Evolutionary conservation across 2,113 vertebrate species (phyloP), one percentile per base, ranked within the genome.

Genomic region (Amazona vittata): DNA sequence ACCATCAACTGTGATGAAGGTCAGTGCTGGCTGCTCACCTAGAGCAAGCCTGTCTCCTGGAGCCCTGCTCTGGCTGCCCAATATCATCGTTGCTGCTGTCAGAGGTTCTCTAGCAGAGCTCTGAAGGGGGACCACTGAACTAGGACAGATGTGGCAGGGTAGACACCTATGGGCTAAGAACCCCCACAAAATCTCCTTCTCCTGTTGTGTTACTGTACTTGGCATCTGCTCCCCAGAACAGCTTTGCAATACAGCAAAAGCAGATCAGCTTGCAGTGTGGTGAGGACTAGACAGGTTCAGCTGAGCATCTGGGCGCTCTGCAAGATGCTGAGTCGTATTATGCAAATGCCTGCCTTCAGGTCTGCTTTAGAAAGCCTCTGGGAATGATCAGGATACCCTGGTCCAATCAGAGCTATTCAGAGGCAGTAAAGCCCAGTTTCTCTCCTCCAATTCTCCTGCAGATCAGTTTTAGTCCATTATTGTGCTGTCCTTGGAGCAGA

Each of bases 231-330:
- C 35, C 64, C 59, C 71, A 68, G 70, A 33, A 53, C 28, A 79
- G 63, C 71, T 73, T 9, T 86, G 79, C 46, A 37, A 2, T 4
- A 10, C 9, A 67, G 67, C 74, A 87, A 37, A 12, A 82, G 37
- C 69, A 81, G 53, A 37, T 6, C 74, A 35, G 47, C 46, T n/a
- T 4, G 24, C 4, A 28, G 59, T 33, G 55, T 67, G 59, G 47
- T 29, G 74, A 47, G 63, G 88, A 39, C 49, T 29, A 57, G 37
- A 37, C 0, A 0, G 6, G 20, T 39, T 43, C 70, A 85, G 0
- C 62, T 28, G 78, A 73, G 84, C 29, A 43, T 29, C 49, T 63
- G 82, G 50, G 59, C 6, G 15, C 82, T 52, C 52, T 29, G 26
- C 6, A 35, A 53, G 83, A 25, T n/a, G 63, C 59, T 83, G 68